Percentiles rank a stretch among this genome's conserved stretches.
Evolutionary conservation across 2,113 vertebrate genomes (phyloP).

Genomic region (Beaufortia kweichowensis): DNA sequence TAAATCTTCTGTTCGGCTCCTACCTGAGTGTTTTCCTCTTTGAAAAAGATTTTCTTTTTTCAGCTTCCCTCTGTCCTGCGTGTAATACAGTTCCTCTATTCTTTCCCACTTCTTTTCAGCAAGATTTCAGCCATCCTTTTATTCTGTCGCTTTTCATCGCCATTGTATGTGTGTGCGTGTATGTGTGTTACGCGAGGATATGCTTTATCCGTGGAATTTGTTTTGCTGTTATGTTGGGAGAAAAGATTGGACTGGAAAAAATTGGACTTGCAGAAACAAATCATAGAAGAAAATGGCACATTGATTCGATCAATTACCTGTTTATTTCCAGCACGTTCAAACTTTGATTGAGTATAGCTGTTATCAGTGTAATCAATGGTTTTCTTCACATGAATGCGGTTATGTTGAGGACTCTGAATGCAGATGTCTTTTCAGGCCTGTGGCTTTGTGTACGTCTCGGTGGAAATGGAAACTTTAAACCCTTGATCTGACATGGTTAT

Average conservation of each 20-base stretch:
- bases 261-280: conserved; percentile 39
- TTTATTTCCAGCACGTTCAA: conserved; percentile 18
- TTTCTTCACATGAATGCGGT: conserved; percentile 17
- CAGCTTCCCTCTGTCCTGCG: conserved; percentile 29
- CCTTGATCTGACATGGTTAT: not conserved
- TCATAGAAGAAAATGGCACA: conserved; percentile 31
- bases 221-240: conserved; percentile 22
- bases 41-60: conserved; percentile 38
- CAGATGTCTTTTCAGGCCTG: not conserved
- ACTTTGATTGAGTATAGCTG: conserved; percentile 37
- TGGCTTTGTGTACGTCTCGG: not conserved
- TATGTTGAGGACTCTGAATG: not conserved
- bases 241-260: conserved; percentile 15
- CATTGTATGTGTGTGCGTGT: conserved; percentile 48
- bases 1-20: conserved; percentile 56
- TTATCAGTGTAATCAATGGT: conserved; percentile 33
- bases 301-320: conserved; percentile 35
- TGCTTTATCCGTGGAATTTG: conserved; percentile 34
- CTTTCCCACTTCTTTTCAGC: conserved; percentile 55
- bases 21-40: conserved; percentile 53
- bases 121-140: conserved; percentile 62
- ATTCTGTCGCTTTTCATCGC: conserved; percentile 55
- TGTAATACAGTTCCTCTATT: conserved; percentile 57
- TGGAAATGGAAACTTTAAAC: not conserved
- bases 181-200: conserved; percentile 16